Evolutionary conservation across 2,113 vertebrate genomes (phyloP).

Genomic region (Sphyrna mokarran): DNA sequence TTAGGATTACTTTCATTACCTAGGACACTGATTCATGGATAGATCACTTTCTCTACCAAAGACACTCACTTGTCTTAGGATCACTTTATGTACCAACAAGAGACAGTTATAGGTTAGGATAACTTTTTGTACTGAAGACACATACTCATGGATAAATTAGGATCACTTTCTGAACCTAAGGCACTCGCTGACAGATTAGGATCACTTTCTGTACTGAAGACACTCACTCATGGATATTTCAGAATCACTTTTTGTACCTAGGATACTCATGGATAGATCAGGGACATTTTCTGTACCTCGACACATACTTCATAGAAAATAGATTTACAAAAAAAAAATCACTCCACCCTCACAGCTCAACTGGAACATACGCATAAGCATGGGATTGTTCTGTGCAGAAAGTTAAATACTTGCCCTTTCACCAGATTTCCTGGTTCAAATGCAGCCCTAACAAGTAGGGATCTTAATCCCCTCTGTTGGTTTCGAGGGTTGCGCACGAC

Average conservation of each 20-base stretch:
- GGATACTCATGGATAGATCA: not conserved
- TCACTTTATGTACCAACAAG: too few relatives aligned
- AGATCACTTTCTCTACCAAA: too few relatives aligned
- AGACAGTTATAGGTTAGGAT: not conserved
- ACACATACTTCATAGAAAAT: not conserved
- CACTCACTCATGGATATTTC: too few relatives aligned
- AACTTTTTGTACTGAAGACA: not conserved
- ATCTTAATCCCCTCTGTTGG: not conserved
- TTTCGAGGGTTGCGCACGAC: not conserved
- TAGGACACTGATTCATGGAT: too few relatives aligned
- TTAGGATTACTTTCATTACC: not conserved
- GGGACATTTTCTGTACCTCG: too few relatives aligned
- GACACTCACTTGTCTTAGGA: too few relatives aligned
- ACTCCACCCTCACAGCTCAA: not conserved
- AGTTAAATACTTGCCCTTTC: not conserved
- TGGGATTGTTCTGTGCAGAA: not conserved
- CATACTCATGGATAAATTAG: too few relatives aligned
- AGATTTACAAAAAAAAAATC: not conserved
- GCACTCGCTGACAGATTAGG: too few relatives aligned
- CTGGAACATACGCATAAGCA: not conserved
- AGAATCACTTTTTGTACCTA: not conserved
- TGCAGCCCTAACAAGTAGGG: not conserved
- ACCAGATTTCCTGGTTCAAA: not conserved
- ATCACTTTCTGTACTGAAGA: too few relatives aligned
- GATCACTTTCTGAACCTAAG: too few relatives aligned